Evolutionary conservation across 2,888 invertebrate species (phyloP).

Genomic region (Cosmopolites sordidus): DNA sequence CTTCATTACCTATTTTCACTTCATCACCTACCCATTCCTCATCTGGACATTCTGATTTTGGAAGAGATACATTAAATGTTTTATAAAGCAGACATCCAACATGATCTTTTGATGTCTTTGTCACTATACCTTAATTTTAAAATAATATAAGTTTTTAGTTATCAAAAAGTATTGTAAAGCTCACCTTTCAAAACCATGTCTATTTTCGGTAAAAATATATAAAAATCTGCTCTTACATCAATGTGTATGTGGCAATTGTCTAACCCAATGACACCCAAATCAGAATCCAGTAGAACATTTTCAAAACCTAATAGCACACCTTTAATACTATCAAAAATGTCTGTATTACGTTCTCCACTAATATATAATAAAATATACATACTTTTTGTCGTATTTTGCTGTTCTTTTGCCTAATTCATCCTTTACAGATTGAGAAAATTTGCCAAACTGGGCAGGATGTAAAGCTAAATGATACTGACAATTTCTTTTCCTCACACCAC

Average conservation of each 20-base stretch:
- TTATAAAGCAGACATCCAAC: conserved; percentile 66
- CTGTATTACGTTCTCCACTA: no score
- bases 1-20: conserved; percentile 57
- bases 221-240: conserved; percentile 66
- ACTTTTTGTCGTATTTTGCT: conserved; percentile 61
- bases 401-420: conserved; percentile 57
- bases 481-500: conserved; percentile 54
- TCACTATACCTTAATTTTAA: conserved; percentile 49
- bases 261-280: conserved; percentile 56
- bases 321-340: conserved; percentile 51
- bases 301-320: conserved; percentile 66
- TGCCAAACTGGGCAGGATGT: conserved; percentile 61
- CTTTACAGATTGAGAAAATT: conserved; percentile 56
- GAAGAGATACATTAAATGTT: conserved; percentile 67
- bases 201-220: conserved; percentile 61
- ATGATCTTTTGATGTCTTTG: conserved; percentile 63
- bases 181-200: conserved; percentile 58
- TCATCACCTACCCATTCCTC: conserved; percentile 55
- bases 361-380: conserved; percentile 21
- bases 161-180: background rate
- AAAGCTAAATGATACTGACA: conserved; percentile 57
- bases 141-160: background rate
- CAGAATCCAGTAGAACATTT: conserved; percentile 58
- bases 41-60: conserved; percentile 47
- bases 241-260: conserved; percentile 63